Evolutionary conservation across 2,797 vertebrate species (phyloP).

Genomic region (Xenentodon cancila): DNA sequence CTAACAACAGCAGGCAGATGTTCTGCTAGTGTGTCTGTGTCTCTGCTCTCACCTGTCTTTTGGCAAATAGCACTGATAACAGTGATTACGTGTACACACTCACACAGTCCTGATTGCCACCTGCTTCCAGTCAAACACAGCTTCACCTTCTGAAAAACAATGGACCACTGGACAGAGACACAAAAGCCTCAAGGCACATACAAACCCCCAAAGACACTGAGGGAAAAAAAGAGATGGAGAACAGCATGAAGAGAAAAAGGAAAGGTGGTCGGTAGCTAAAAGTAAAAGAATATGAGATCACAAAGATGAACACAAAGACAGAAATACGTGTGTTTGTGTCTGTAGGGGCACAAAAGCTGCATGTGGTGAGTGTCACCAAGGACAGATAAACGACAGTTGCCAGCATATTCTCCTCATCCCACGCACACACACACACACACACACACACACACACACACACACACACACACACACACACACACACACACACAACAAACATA

Average conservation of each 20-base stretch:
- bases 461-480: constrained; percentile 40
- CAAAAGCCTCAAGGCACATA: constrained; percentile 57
- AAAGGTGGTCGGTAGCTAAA: constrained; percentile 48
- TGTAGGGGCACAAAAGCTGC: constrained; percentile 66
- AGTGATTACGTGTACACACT: constrained; percentile 59
- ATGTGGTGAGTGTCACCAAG: constrained; percentile 73
- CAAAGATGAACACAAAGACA: constrained; percentile 48
- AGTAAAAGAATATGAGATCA: constrained; percentile 57
- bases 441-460: constrained; percentile 33
- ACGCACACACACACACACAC: constrained; percentile 40
- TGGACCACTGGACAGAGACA: constrained; percentile 67
- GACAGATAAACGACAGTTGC: constrained; percentile 74
- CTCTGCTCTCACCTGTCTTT: constrained; percentile 73
- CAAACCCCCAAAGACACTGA: constrained; percentile 45
- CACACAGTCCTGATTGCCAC: constrained; percentile 69
- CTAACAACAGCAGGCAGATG: constrained; percentile 71
- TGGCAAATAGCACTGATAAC: constrained; percentile 72
- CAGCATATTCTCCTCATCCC: constrained; percentile 52
- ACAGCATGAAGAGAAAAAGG: constrained; percentile 41
- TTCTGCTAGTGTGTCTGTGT: constrained; percentile 36
- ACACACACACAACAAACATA: constrained; percentile 21
- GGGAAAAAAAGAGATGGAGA: constrained; percentile 36
- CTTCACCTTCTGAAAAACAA: constrained; percentile 81
- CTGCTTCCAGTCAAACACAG: constrained; percentile 85
- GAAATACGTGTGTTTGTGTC: constrained; percentile 44